Evolutionary conservation across 2,113 vertebrate species (phyloP).

Genomic region (Tricholaema leucomelas): DNA sequence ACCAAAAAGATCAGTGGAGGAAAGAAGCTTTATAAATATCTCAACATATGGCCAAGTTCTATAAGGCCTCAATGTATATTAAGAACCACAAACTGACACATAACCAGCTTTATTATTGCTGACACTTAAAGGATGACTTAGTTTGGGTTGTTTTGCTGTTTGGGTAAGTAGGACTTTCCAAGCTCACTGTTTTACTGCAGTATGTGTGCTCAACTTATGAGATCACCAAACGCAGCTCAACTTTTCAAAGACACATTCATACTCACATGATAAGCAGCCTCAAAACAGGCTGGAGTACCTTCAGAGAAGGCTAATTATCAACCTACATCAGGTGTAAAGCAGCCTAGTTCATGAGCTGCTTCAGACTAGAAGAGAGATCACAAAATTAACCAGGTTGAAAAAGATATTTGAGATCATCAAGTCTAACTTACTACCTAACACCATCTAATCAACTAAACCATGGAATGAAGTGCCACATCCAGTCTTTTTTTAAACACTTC

Average conservation of each 20-base stretch:
- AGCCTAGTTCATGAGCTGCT: neutral
- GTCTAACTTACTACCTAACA: no score
- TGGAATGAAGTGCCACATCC: no score
- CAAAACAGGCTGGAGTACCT: neutral
- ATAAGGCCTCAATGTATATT: neutral
- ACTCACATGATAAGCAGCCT: neutral
- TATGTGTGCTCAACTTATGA: neutral
- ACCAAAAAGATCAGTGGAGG: neutral
- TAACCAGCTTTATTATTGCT: neutral
- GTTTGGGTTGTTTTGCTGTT: neutral
- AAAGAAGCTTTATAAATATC: neutral
- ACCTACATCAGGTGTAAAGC: neutral
- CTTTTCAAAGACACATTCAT: neutral
- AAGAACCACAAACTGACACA: rapidly evolving
- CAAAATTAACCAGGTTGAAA: no score
- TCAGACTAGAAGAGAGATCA: neutral
- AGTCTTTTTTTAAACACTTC: no score
- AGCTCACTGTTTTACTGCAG: neutral
- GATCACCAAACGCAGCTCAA: neutral
- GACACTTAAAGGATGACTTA: neutral
- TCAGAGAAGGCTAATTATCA: neutral
- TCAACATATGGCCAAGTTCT: neutral
- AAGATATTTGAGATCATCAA: no score
- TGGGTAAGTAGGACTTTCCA: neutral
- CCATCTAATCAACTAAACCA: no score